Evolutionary conservation across 2,113 vertebrate species (phyloP), one percentile per base, ranked within the genome.

Genomic region (Melanerpes aurifrons): DNA sequence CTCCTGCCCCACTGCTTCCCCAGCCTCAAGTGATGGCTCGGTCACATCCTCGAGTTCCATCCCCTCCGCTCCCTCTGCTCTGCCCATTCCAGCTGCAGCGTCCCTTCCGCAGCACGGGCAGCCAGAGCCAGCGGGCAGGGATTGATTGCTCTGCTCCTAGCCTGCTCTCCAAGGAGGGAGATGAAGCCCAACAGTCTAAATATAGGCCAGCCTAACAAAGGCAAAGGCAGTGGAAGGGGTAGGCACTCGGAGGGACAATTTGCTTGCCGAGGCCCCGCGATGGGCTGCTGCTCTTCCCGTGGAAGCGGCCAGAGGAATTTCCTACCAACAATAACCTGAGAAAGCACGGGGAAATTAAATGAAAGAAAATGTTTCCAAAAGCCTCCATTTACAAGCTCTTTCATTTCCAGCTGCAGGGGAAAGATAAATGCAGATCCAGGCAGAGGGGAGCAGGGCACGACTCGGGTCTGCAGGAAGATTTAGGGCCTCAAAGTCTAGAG

Each of bases 391-490:
- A 54, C 56, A 68, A 80, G 59, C 16, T 57, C 10, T 32, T 82
- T 85, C 2, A 0, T 75, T 84, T 86, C 54, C 68, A 82, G 61
- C 86, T 63, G n/a, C 6, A 1, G 26, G 31, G 10, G 9, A 59
- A 79, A 92, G 87, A 94, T 83, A 88, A 93, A 81, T 57, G 69
- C 3, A 9, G 71, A 93, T 84, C 22, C 87, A 74, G 82, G 5
- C 67, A 64, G 57, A 87, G 69, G 75, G 69, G 89, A 91, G 32
- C 72, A 37, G 85, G 89, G 87, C 92, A 91, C 0, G 1, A 84
- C 86, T 89, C 54, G 32, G 82, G 90, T 35, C 75, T 92, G 78
- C 63, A 7, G 83, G 87, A 92, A 88, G 89, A 91, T 86, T 92
- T 81, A 88, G 43, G 82, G 62, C 70, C 37, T 63, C 64, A 56